Base-by-base conservation (phyloP, 2,888 invertebrate genomes). In the Eupithecia insigniata region DNA sequence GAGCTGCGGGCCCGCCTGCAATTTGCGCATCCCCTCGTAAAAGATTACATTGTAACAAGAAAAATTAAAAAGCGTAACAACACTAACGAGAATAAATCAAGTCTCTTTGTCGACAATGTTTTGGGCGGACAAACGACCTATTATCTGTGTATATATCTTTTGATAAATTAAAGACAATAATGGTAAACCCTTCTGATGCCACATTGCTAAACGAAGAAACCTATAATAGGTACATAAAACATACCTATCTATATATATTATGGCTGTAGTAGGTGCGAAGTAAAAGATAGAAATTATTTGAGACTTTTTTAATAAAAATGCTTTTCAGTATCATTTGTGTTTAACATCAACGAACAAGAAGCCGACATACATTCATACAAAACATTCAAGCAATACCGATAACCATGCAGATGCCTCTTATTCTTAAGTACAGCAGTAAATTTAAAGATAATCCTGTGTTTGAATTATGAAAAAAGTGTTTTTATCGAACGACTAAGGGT, bases 301-400 rank as follows among this genome's bases (percentile, higher is more conserved):
- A 92, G 64, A 64, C 12, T 92, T 90, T n/a, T 88, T 90, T 89
- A 89, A 87, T 89, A 90, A 87, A 92, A 93, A 92, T 90, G 92
- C 91, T 84, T 87, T 86, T 84, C 82, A 82, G 81, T 80, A 80
- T 80, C 83, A 81, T 83, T 83, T 81, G 81, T 80, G 75, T 80
- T 79, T 77, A 76, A 83, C 82, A 80, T 82, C 82, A 84, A 85
- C 83, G 83, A 80, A 84, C 85, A 85, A 83, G 84, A 91, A 90
- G 89, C 90, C 82, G 85, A 86, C 86, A 89, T 85, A 85, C 84
- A 84, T 88, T 88, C 84, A 84, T 85, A 84, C 84, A 86, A 84
- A 85, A 84, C 84, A 86, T 83, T 78, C 72, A 81, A 81, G 85
- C 82, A 75, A 72, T 73, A 66, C 43, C 55, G 51, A 66, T 66